Evolutionary conservation across 2,797 vertebrate genomes (phyloP).

Genomic region (Heliangelus exortis): DNA sequence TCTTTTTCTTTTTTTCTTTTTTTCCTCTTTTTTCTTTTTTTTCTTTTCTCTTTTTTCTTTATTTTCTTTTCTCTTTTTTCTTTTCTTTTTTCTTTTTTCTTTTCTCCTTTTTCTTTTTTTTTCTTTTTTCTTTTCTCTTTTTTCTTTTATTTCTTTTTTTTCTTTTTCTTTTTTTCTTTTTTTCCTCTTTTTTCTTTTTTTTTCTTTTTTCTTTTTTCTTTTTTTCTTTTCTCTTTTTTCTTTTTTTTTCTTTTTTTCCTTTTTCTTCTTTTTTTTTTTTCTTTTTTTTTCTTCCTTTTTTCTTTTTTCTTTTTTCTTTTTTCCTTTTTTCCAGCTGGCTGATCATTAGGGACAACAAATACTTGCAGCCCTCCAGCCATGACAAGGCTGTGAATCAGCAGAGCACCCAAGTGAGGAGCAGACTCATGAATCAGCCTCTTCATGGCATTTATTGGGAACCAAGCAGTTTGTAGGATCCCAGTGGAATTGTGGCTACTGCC

Average conservation of each 20-base stretch:
- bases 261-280: background rate
- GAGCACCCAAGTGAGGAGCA: background rate
- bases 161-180: background rate
- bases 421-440: background rate
- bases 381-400: background rate
- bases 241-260: background rate
- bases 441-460: background rate
- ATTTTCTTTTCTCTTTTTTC: no score
- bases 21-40: no score
- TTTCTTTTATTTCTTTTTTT: background rate
- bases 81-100: no score
- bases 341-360: background rate
- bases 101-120: no score
- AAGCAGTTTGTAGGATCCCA: background rate
- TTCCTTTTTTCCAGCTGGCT: background rate
- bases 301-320: no score
- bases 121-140: background rate
- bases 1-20: no score
- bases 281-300: background rate
- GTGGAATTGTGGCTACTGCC: background rate
- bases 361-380: rapidly evolving
- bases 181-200: no score
- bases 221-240: background rate
- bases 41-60: no score
- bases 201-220: background rate